Conservation (phyloP, 2,888 invertebrate species). For the Zygaena filipendulae region DNA sequence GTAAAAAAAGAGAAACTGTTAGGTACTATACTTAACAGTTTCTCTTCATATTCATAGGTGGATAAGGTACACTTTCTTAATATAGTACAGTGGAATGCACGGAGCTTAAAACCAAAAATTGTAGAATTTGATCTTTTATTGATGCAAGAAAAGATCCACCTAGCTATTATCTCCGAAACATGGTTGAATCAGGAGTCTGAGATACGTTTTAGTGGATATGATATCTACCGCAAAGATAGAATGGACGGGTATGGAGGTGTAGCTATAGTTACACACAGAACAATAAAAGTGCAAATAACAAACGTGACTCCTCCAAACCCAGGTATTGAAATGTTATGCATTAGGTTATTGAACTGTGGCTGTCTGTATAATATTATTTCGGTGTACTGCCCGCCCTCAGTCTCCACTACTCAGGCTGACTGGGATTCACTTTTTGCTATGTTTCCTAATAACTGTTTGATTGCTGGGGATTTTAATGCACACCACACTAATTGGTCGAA, state of each 20-base stretch:
- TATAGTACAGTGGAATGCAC: slow-evolving; percentile 10
- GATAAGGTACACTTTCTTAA: slow-evolving; percentile 1
- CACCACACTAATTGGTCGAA: slow-evolving; percentile 12
- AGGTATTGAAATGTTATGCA: slow-evolving; percentile 8
- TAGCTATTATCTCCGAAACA: slow-evolving; percentile 12
- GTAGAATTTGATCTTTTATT: slow-evolving; percentile 2
- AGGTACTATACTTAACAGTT: not conserved
- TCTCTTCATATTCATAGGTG: not conserved
- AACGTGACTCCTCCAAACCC: slow-evolving; percentile 1
- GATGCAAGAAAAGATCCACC: slow-evolving; percentile 9
- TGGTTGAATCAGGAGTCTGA: slow-evolving; percentile 9
- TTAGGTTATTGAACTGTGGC: slow-evolving; percentile 8
- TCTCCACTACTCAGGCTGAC: slow-evolving; percentile 3
- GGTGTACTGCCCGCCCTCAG: slow-evolving; percentile 12
- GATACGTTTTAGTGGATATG: slow-evolving; percentile 7
- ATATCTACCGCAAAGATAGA: slow-evolving; percentile 11
- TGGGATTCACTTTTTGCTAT: no score
- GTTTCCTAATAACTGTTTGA: slow-evolving; percentile 4
- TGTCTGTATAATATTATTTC: slow-evolving; percentile 8
- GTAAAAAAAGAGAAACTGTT: not conserved
- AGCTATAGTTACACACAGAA: slow-evolving; percentile 10
- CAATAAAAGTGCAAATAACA: slow-evolving; percentile 4
- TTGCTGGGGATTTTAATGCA: slow-evolving; percentile 10
- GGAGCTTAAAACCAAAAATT: slow-evolving; percentile 7
- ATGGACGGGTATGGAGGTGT: slow-evolving; percentile 13